A percentile compares a stretch with the other conserved stretches of the same genome.
phyloP scores from a whole-genome alignment of 2,797 vertebrate genomes.

The Numenius phaeopus region DNA sequence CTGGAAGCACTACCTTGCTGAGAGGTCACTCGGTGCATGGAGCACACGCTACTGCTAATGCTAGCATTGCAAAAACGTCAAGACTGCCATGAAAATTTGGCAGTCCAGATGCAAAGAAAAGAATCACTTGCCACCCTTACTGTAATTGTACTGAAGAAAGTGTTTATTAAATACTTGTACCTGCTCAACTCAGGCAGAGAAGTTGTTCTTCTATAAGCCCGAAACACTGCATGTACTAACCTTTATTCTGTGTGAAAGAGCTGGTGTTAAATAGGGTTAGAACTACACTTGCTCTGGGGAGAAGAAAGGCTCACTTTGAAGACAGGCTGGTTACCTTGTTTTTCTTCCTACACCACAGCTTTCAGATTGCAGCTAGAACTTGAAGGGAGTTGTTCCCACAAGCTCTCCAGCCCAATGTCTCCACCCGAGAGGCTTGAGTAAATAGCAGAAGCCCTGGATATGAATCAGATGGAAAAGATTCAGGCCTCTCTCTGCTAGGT shows the following conservation, averaged over 20 bases:
- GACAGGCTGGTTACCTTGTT: slow-evolving; percentile 60
- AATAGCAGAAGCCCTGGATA: slow-evolving; percentile 66
- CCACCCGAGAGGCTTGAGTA: slow-evolving; percentile 69
- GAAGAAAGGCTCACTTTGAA: slow-evolving; percentile 66
- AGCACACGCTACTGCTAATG: neutral
- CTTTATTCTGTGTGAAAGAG: neutral
- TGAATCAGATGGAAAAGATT: slow-evolving; percentile 72
- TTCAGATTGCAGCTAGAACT: slow-evolving; percentile 64
- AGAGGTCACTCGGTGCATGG: neutral
- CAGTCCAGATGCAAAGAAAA: neutral
- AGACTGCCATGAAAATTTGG: neutral
- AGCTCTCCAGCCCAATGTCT: slow-evolving; percentile 58
- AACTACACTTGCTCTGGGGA: slow-evolving; percentile 57
- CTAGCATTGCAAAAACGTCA: neutral
- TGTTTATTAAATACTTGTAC: neutral
- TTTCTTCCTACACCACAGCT: slow-evolving; percentile 68
- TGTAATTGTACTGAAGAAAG: neutral
- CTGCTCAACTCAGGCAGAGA: neutral
- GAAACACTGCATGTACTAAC: neutral
- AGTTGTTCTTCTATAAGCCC: neutral
- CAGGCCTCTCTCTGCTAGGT: slow-evolving; percentile 47
- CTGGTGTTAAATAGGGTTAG: slow-evolving; percentile 59
- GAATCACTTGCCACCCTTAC: neutral
- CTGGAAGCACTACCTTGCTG: neutral
- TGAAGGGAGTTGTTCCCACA: slow-evolving; percentile 74